Base-by-base conservation (phyloP, 1,140 invertebrate species). In the Orchestia grillus region DNA sequence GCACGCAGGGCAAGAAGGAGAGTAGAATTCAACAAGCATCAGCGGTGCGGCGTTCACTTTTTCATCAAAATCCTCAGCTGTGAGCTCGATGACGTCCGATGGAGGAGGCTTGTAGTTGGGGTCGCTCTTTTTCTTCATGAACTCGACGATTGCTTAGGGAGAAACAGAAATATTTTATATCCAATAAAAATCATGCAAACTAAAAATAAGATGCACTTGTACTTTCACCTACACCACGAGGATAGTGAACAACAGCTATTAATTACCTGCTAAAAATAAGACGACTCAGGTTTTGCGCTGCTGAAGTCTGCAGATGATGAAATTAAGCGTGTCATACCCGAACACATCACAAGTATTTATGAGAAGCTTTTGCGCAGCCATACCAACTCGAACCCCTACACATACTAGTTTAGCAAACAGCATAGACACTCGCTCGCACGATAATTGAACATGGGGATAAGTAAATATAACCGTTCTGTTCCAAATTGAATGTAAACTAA, bases 21-120 rank as follows among this genome's bases (percentile, higher is more conserved):
- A 98, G 97, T 98, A 98, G 97, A 98, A 98, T 97, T 98, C 98
- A 0, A 98, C 98, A n/a, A 98, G 97, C 40, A 97, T 97, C 40
- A 98, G 97, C 36, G 98, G 97, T 95, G 97, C 97, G 57, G 97
- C 97, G 47, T 97, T 97, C 44, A 98, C 97, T 96, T 97, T 97
- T 40, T 98, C 97, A 53, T 97, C 97, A 97, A 98, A 98, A 96
- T 98, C 98, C 95, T 98, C 97, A 15, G 97, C 97, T 0, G 97
- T 98, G 44, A 98, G 97, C n/a, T 97, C 97, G 96, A 98, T 97
- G n/a, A 98, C 98, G 96, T 97, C 97, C 77, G 97, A 97, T 96
- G 97, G 97, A n/a, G 98, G 98, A 19, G 98, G 98, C 96, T 97
- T 97, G 97, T 97, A 98, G 96, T 97, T 97, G 16, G 98, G 98